Percentiles rank a stretch among this genome's conserved stretches.
Evolutionary conservation across 2,113 vertebrate species (phyloP).

Genomic region (Elachura formosa): DNA sequence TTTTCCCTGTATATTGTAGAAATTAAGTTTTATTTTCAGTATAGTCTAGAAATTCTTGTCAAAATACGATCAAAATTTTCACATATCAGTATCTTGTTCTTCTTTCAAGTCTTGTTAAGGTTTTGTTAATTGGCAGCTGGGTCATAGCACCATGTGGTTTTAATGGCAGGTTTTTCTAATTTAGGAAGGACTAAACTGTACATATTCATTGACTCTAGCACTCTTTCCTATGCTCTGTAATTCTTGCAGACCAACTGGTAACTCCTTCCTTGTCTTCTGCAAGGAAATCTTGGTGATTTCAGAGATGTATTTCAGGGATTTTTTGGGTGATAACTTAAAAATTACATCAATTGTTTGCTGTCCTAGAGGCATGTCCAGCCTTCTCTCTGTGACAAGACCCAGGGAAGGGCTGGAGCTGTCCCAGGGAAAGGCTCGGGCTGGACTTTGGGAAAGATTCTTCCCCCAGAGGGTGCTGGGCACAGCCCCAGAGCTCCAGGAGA

Average conservation of each 20-base stretch:
- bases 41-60: not conserved
- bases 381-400: not conserved
- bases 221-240: not conserved
- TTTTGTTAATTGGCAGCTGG: not conserved
- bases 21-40: not conserved
- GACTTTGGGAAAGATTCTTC: not conserved
- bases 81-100: not conserved
- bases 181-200: not conserved
- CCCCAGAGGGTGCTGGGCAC: not conserved
- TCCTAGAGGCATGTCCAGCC: not conserved
- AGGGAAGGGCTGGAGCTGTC: not conserved
- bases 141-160: not conserved
- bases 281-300: not conserved
- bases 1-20: too few relatives aligned
- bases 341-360: not conserved
- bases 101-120: not conserved
- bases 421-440: rapidly evolving
- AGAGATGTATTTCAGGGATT: not conserved
- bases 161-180: not conserved
- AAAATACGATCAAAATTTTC: not conserved
- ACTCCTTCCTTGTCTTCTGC: not conserved
- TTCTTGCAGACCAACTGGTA: not conserved
- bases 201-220: not conserved
- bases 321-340: not conserved
- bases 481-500: not conserved